Conservation (phyloP, 1,140 invertebrate species). For the Drosophila equinoxialis region DNA sequence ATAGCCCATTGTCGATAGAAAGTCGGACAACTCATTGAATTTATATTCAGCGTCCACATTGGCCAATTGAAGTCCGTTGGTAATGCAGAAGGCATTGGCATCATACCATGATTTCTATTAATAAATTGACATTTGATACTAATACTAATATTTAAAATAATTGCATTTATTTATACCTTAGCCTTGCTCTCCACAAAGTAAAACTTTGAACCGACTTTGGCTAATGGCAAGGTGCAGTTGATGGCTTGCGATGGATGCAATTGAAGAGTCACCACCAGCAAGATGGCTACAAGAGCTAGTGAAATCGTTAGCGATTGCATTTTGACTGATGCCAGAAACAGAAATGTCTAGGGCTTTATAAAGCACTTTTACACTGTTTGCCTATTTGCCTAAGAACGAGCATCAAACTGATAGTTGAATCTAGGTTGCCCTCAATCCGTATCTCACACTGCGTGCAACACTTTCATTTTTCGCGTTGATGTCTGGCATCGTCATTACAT, state of each 20-base stretch:
- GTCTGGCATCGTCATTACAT: slow-evolving; percentile 56
- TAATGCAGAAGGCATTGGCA: no score
- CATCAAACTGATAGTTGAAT: slow-evolving; percentile 2
- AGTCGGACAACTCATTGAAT: no score
- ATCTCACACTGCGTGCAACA: slow-evolving; percentile 29
- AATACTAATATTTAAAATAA: not conserved
- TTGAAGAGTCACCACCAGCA: not conserved
- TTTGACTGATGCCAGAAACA: slow-evolving; percentile 4
- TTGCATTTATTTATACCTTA: not conserved
- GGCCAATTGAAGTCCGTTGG: no score
- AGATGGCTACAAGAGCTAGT: not conserved
- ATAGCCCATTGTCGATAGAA: no score
- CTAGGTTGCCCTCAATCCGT: not conserved
- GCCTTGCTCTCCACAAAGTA: slow-evolving; percentile 22
- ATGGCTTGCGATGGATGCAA: not conserved
- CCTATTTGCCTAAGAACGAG: slow-evolving; percentile 9
- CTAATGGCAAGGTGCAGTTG: slow-evolving; percentile 17
- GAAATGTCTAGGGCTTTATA: no score
- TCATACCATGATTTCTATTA: no score
- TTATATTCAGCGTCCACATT: no score
- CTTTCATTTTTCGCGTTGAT: slow-evolving; percentile 46
- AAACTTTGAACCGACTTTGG: slow-evolving; percentile 3
- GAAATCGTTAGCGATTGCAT: not conserved
- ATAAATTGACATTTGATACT: not conserved
- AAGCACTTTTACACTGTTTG: not conserved